Conservation (phyloP, 2,113 vertebrate species). For the Stigmatopora nigra region DNA sequence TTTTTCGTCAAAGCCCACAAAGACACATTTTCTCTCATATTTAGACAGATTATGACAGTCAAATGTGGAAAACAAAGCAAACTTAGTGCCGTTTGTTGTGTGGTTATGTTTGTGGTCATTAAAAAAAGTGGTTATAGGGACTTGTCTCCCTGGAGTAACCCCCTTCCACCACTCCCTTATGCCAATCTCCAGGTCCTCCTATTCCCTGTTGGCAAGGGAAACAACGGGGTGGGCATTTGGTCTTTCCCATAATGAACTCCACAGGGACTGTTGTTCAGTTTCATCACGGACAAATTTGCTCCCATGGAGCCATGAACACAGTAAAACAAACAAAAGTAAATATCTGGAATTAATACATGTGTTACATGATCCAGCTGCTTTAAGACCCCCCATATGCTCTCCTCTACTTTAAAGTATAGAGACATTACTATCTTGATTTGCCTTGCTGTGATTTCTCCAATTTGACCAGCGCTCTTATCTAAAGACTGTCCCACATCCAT, state of each 20-base stretch:
- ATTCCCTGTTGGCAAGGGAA: constrained; percentile 55
- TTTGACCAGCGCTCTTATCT: not conserved
- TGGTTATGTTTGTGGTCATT: constrained; percentile 55
- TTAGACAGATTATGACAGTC: not conserved
- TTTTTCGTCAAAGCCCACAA: not conserved
- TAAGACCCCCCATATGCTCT: constrained; percentile 14
- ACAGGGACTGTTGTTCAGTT: constrained; percentile 62
- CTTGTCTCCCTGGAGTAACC: constrained; percentile 22
- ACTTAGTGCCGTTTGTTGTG: constrained; percentile 2
- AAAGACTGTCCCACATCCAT: constrained; percentile 13
- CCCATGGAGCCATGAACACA: constrained; percentile 59
- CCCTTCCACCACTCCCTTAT: constrained; percentile 14
- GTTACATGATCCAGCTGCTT: constrained; percentile 12
- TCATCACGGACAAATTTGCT: constrained; percentile 66
- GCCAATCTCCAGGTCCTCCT: constrained; percentile 25
- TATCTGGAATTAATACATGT: constrained; percentile 61
- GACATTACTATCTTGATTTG: constrained; percentile 17
- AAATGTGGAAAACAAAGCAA: constrained; percentile 11
- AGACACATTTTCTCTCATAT: not conserved
- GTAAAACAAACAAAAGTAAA: constrained; percentile 69
- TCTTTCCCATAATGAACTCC: constrained; percentile 70
- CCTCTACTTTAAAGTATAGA: not conserved
- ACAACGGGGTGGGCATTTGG: constrained; percentile 34
- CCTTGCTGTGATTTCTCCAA: constrained; percentile 12
- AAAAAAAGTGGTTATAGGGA: constrained; percentile 46